Base-by-base conservation (phyloP, 2,113 vertebrate genomes). In the Zosterops hypoxanthus region DNA sequence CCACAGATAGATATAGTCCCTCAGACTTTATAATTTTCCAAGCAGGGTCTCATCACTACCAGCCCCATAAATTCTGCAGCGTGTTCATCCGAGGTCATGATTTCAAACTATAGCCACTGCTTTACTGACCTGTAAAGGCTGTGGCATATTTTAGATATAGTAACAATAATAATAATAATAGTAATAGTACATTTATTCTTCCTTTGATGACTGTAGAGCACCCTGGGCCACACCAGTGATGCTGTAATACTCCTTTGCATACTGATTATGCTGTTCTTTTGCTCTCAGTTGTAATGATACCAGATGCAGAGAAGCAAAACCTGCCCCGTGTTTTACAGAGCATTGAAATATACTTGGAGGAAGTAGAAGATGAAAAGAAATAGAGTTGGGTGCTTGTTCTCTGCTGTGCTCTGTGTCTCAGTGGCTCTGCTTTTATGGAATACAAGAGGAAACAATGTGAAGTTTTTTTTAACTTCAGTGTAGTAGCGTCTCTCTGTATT, bases 1-100 rank as follows among this genome's bases (percentile, higher is more conserved):
- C 25, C 14, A 31, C 26, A 65, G 12, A 25, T 26, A 3, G 4
- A 8, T 13, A 1, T 0, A 21, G 17, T 53, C 6, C 39, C 14
- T 41, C 53, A 15, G n/a, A 44, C 1, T 4, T 3, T 14, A 6
- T 5, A 3, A 6, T 61, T 86, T 82, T 65, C 53, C 26, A 47
- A 56, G 44, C 46, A 77, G 44, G 13, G 4, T 81, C 31, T 31
- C 10, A 1, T 22, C n/a, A 2, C 8, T 16, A 5, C 3, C 4
- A 80, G 29, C 18, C 31, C 24, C 21, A 11, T 7, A 55, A 55
- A 50, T 41, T 5, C 29, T 73, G 28, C 14, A 52, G 41, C 2
- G 0, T 3, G 42, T 18, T 72, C 56, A 19, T 31, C 29, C 1
- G 1, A 36, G 72, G 8, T 50, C 39, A 14, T 11, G 18, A 33